Evolutionary conservation across 2,888 invertebrate species (phyloP).

Genomic region (Odontomyia ornata): DNA sequence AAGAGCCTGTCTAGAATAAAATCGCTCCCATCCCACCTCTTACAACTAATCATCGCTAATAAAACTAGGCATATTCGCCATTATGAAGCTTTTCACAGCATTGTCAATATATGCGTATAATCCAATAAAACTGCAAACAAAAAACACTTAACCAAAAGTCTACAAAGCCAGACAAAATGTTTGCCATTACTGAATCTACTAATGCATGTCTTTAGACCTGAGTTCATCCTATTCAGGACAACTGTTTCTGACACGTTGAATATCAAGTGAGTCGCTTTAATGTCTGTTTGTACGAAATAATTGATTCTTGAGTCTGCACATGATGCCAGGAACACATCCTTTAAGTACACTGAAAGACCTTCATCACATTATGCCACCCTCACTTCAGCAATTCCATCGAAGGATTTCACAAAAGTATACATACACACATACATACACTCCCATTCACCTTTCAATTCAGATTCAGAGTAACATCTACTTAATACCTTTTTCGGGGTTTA

Average conservation of each 20-base stretch:
- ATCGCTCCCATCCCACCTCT: too few relatives aligned
- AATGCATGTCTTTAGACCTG: neutral
- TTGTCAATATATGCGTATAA: neutral
- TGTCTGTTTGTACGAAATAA: conserved; percentile 18
- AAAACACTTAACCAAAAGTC: conserved; percentile 1
- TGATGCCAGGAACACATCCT: conserved; percentile 2
- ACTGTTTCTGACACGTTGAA: neutral
- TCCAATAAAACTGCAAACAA: conserved; percentile 11
- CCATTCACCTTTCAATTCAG: conserved; percentile 6
- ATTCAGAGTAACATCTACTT: neutral
- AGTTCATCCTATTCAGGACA: neutral
- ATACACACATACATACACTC: too few relatives aligned
- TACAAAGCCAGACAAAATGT: neutral
- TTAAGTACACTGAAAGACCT: neutral
- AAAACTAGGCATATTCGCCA: too few relatives aligned
- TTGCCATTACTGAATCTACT: neutral
- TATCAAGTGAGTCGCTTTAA: neutral
- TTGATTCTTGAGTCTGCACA: conserved; percentile 30
- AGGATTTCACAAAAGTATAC: neutral
- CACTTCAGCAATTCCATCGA: neutral
- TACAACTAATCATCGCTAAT: too few relatives aligned
- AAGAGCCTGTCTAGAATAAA: too few relatives aligned
- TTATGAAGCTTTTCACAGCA: neutral
- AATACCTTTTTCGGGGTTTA: neutral
- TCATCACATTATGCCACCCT: neutral